phyloP scores from a whole-genome alignment of 2,113 vertebrate genomes.

The Eulacestoma nigropectus region DNA sequence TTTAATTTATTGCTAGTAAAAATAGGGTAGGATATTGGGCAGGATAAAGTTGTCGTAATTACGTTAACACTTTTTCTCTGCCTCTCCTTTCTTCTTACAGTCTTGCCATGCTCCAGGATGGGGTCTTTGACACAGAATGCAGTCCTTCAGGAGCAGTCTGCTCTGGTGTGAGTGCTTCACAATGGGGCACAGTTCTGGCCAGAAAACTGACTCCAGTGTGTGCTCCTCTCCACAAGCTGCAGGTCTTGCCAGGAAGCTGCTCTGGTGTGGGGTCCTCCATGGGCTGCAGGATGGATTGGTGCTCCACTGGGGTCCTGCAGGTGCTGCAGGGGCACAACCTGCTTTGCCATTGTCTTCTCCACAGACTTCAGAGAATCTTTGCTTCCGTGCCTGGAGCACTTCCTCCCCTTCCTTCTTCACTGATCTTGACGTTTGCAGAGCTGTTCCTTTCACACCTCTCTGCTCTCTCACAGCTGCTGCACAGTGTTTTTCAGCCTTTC shows the following conservation, averaged over 20 bases:
- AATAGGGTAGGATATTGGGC: neutral
- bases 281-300: neutral
- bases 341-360: neutral
- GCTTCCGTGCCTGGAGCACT: fast-evolving
- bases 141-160: neutral
- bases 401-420: neutral
- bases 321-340: fast-evolving
- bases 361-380: neutral
- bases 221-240: neutral
- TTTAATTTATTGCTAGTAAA: neutral
- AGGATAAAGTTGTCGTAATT: neutral
- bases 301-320: no score
- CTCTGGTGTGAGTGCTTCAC: neutral
- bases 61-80: neutral
- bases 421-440: neutral
- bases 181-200: fast-evolving
- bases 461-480: neutral
- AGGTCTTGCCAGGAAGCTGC: neutral
- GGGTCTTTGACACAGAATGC: neutral
- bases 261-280: fast-evolving
- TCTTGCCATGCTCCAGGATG: neutral
- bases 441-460: neutral
- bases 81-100: neutral
- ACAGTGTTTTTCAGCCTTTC: neutral
- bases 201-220: neutral